Percentiles rank a stretch among this genome's conserved stretches.
Evolutionary conservation across 2,113 vertebrate genomes (phyloP).

Genomic region (Lipophrys pholis): DNA sequence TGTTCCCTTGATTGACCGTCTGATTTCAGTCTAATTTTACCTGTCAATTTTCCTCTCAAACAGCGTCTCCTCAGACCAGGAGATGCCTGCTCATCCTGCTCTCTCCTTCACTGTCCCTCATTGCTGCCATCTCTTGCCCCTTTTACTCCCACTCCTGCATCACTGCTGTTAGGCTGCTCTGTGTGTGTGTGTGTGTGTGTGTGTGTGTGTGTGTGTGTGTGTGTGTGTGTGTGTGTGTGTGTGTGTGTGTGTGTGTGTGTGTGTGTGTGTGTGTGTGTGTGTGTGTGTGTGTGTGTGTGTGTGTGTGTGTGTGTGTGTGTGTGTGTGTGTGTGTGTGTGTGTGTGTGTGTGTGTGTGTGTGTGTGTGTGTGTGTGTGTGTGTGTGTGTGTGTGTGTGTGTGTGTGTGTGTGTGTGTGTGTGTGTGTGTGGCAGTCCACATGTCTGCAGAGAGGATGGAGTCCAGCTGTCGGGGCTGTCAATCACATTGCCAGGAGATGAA

Average conservation of each 20-base stretch:
- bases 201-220: constrained; percentile 19
- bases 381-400: constrained; percentile 30
- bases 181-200: constrained; percentile 33
- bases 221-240: constrained; percentile 39
- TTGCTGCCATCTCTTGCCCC: constrained; percentile 38
- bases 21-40: constrained; percentile 37
- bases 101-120: constrained; percentile 8
- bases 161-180: constrained; percentile 38
- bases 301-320: constrained; percentile 37
- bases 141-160: constrained; percentile 36
- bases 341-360: constrained; percentile 28
- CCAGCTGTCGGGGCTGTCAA: constrained; percentile 87
- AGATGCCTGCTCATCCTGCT: constrained; percentile 29
- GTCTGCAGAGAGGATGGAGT: constrained; percentile 79
- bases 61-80: constrained; percentile 53
- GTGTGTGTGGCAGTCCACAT: constrained; percentile 65
- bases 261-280: constrained; percentile 21
- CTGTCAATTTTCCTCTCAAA: constrained; percentile 25
- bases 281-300: constrained; percentile 25
- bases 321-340: constrained; percentile 35
- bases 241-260: constrained; percentile 33
- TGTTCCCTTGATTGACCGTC: constrained; percentile 18
- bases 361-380: constrained; percentile 22
- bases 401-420: constrained; percentile 22
- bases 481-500: constrained; percentile 86